Base-by-base conservation (phyloP, 1,140 invertebrate genomes). In the Drosophila littoralis region DNA sequence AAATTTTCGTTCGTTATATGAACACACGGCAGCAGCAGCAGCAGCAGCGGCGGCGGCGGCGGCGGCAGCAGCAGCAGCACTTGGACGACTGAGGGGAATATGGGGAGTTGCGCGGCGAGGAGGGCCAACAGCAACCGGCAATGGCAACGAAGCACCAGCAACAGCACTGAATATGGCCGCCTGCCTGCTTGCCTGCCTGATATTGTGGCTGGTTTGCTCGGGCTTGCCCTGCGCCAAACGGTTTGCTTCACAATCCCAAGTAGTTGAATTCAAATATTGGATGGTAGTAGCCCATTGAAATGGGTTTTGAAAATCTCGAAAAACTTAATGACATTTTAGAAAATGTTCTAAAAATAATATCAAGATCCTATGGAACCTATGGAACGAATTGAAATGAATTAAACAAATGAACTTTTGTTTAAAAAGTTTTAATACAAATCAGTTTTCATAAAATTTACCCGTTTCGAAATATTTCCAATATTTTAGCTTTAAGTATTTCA, bases 1-100 rank as follows among this genome's bases (percentile, higher is more conserved):
- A 75, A 72, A 66, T 76, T 50, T 75, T 75, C 75, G 81, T 77
- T 79, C 81, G 82, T 85, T 81, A 88, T 88, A 83, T 89, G 83
- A 88, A 83, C 83, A 80, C 58, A 77, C 70, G 64, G 71, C 74
- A 57, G 60, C 60, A 57, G 52, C 65, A 35, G 17, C 54, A 57
- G 36, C 58, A 61, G 50, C 32, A 13, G 60, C 51, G 42, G 40
- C 48, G 51, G 60, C 51, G 22, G 22, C n/a, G n/a, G n/a, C 13
- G 40, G n/a, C 32, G 10, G 33, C 52, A 17, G 35, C 38, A 60
- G 66, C 28, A 10, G 50, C 36, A 58, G 17, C 15, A 38, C 43
- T 32, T 51, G 9, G 68, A 35, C 7, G 48, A n/a, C 28, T 35
- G 59, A 65, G 74, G 76, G 65, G 51, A 33, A 48, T 63, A 51